Evolutionary conservation across 2,797 vertebrate species (phyloP).

Genomic region (Platalea minor): DNA sequence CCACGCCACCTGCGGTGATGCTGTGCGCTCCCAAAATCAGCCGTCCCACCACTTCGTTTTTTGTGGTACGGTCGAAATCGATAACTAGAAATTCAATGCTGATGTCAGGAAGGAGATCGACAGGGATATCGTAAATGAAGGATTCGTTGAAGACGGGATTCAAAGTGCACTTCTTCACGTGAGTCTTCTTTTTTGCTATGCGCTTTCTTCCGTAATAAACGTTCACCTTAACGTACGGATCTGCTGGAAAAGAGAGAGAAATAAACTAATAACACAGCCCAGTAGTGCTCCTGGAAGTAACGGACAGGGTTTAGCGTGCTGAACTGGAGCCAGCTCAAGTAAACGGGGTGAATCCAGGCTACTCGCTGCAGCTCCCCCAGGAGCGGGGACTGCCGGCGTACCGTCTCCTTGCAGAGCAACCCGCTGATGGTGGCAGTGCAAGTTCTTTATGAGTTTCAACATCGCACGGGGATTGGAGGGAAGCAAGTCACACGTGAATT

Average conservation of each 20-base stretch:
- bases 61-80: slow-evolving; percentile 95
- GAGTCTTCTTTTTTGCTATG: slow-evolving; percentile 97
- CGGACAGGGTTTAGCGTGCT: accelerated
- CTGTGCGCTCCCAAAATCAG: slow-evolving; percentile 89
- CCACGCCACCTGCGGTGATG: slow-evolving; percentile 75
- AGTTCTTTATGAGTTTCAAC: background rate
- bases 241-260: slow-evolving; percentile 64
- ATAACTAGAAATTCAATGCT: slow-evolving; percentile 94
- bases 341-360: accelerated
- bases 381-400: accelerated
- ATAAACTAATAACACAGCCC: slow-evolving; percentile 67
- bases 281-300: accelerated
- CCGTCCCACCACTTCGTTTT: slow-evolving; percentile 91
- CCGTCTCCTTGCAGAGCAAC: background rate
- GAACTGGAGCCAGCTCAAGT: background rate
- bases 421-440: background rate
- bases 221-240: slow-evolving; percentile 96
- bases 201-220: slow-evolving; percentile 93
- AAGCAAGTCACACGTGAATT: accelerated
- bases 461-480: accelerated
- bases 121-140: slow-evolving; percentile 94
- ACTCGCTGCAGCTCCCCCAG: accelerated
- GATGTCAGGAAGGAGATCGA: slow-evolving; percentile 89
- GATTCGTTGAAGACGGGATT: slow-evolving; percentile 97
- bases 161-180: slow-evolving; percentile 96